Conservation (phyloP, 1,140 invertebrate genomes). For the Drosophila truncata region DNA sequence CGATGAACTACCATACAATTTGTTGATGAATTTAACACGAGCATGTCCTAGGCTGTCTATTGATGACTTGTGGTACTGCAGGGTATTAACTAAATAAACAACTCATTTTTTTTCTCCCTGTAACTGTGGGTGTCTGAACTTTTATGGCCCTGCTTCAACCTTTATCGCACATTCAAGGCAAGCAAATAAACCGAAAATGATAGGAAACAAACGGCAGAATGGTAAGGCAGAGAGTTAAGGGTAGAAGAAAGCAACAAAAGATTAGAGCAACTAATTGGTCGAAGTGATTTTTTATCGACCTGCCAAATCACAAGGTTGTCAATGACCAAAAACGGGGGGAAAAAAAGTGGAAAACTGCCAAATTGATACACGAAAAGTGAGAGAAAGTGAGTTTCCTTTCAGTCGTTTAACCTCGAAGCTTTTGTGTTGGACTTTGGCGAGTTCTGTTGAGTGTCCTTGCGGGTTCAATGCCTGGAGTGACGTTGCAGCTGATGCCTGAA, state of each 20-base stretch:
- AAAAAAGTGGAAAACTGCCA: constrained; percentile 1
- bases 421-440: constrained; percentile 8
- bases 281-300: constrained; percentile 70
- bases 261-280: constrained; percentile 70
- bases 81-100: not conserved
- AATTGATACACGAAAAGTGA: constrained; percentile 17
- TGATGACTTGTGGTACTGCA: too few species aligned
- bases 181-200: constrained; percentile 60
- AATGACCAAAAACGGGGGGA: not conserved
- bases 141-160: constrained; percentile 36
- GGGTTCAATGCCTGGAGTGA: constrained; percentile 40
- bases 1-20: too few species aligned
- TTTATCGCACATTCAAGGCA: constrained; percentile 45
- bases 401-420: not conserved
- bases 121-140: constrained; percentile 11
- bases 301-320: constrained; percentile 39
- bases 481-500: constrained; percentile 46
- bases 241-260: constrained; percentile 40
- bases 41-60: too few species aligned
- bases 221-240: not conserved
- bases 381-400: constrained; percentile 7
- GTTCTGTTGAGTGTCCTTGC: constrained; percentile 27
- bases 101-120: not conserved
- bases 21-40: too few species aligned
- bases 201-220: not conserved